Base-by-base conservation (phyloP, 2,113 vertebrate genomes). In the Sterrhoptilus dennistouni region DNA sequence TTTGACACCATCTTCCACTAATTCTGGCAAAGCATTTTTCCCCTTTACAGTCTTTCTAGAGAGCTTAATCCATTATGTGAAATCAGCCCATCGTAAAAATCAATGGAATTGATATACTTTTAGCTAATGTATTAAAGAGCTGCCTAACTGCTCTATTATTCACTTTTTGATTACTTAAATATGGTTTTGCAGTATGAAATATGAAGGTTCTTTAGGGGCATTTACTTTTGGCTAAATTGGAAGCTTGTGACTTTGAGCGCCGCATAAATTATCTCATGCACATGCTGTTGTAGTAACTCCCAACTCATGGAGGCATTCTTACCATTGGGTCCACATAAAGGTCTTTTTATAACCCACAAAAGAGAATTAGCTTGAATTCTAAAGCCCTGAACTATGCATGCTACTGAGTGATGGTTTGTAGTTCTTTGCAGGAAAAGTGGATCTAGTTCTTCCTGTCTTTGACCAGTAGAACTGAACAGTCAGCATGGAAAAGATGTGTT, bases 101-200 rank as follows among this genome's bases (percentile, higher is more conserved):
- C 92, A 96, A 93, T 96, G 80, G 61, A 90, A 93, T 95, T 95
- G 86, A 93, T 95, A 90, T 69, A 87, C 83, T 96, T 96, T 92
- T 91, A 95, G 86, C 90, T 96, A 89, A 94, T 92, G 93, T 95
- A 94, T 96, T 96, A 87, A 96, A 95, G 80, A 97, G 90, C 83
- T 83, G 42, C 11, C 40, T 97, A 96, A 96, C 88, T 95, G 90
- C 94, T 94, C 90, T 92, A 82, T 96, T 96, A 89, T 42, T 96
- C 76, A 86, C 64, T 93, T 94, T 89, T 92, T 90, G 83, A 95
- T 95, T 81, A 71, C 86, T 93, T 94, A 90, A 88, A 85, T 93
- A 79, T 12, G 28, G 44, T 68, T 96, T 96, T 89, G 44, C n/a
- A 14, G 49, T 82, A 18, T 89, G 83, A 94, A 93, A 88, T 96